Conservation (phyloP, 2,888 invertebrate genomes). For the Tachystola acroxantha region DNA sequence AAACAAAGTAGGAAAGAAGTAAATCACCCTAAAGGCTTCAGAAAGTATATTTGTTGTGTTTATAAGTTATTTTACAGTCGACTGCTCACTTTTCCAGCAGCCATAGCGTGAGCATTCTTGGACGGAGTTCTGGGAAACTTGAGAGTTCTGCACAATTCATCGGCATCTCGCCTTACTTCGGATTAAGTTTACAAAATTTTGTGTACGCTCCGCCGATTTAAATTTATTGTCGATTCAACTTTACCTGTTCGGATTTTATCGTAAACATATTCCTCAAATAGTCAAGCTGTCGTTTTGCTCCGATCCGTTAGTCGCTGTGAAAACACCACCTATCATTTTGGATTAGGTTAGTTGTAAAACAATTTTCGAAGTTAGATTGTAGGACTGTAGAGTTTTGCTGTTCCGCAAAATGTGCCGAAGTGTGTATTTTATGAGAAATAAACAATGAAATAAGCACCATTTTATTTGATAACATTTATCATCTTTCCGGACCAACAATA, state of each 20-base stretch:
- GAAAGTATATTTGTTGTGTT: slow-evolving; percentile 37
- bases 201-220: slow-evolving; percentile 33
- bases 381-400: too few species aligned
- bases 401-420: too few species aligned
- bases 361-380: too few species aligned
- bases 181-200: slow-evolving; percentile 50
- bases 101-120: slow-evolving; percentile 36
- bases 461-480: too few species aligned
- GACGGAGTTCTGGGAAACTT: slow-evolving; percentile 39
- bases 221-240: slow-evolving; percentile 34
- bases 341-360: background rate
- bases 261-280: slow-evolving; percentile 6
- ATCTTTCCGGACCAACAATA: too few species aligned
- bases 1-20: background rate
- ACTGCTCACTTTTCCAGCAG: slow-evolving; percentile 38
- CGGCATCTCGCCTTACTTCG: slow-evolving; percentile 38
- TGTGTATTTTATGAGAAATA: too few species aligned
- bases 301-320: background rate
- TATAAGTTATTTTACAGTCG: slow-evolving; percentile 50
- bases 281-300: background rate
- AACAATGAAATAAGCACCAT: too few species aligned
- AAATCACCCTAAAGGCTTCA: slow-evolving; percentile 18
- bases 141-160: slow-evolving; percentile 42
- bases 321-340: background rate
- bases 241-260: background rate